Evolutionary conservation across 2,113 vertebrate species (phyloP).

Genomic region (Ornithorhynchus anatinus): DNA sequence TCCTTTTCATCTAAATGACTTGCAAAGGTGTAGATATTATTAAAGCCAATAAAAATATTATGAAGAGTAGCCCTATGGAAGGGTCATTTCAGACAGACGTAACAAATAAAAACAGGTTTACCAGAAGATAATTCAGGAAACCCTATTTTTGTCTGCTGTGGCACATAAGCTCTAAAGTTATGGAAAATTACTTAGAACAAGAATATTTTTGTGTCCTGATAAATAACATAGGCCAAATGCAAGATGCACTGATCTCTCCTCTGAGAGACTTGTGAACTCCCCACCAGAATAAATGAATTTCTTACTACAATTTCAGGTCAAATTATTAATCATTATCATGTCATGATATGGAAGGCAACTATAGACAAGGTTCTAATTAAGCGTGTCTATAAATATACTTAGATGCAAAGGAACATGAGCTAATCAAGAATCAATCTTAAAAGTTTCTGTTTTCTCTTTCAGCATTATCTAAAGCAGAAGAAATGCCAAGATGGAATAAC

Average conservation of each 20-base stretch:
- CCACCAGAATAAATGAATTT: slow-evolving; percentile 27
- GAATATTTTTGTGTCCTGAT: slow-evolving; percentile 28
- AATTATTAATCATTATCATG: no score
- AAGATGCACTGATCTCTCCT: slow-evolving; percentile 13
- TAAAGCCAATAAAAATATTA: no score
- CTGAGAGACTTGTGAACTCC: slow-evolving; percentile 24
- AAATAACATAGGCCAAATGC: no score
- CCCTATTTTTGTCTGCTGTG: slow-evolving; percentile 6
- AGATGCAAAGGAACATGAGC: slow-evolving; percentile 1
- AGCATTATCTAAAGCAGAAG: slow-evolving; percentile 5
- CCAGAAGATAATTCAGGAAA: slow-evolving; percentile 6
- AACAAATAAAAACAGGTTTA: background rate
- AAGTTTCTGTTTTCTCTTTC: background rate
- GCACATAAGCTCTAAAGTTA: slow-evolving; percentile 7
- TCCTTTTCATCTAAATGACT: no score
- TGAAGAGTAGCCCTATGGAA: no score
- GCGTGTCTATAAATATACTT: background rate
- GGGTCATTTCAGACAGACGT: no score
- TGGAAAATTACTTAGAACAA: background rate
- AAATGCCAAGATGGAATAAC: background rate
- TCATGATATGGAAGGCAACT: background rate
- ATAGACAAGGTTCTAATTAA: background rate
- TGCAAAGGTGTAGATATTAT: no score
- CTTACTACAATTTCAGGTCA: background rate
- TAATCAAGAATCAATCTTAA: background rate